Percentiles rank a stretch among this genome's conserved stretches.
These are phyloP conservation scores for Sprattus sprattus DNA, from an alignment of 2,113 vertebrate genomes.

Conservation along the genomic window DNA sequence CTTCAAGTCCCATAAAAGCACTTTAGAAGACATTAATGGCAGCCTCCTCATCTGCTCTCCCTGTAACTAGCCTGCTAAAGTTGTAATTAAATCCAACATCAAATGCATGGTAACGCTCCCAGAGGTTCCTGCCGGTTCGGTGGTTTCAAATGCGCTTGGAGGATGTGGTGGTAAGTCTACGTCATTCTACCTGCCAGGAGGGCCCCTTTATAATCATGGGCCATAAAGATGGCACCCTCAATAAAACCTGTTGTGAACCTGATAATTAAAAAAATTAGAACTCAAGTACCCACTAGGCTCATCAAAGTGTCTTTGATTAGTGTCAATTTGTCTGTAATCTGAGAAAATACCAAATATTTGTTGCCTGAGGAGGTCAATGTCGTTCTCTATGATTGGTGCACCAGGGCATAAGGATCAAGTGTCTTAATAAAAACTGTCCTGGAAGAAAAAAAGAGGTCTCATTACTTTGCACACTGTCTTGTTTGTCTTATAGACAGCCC, in stretches of 20 bases:
- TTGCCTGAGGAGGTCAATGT: background rate
- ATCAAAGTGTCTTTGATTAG: background rate
- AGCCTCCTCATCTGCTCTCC: conserved; percentile 45
- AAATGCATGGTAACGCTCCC: conserved; percentile 49
- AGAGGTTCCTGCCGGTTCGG: conserved; percentile 25
- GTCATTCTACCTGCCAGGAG: conserved; percentile 41
- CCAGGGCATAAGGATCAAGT: background rate
- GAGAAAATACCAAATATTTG: background rate
- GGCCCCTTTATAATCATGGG: background rate
- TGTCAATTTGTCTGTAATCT: background rate
- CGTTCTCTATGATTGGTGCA: background rate
- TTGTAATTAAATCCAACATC: conserved; percentile 55
- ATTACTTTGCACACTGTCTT: background rate
- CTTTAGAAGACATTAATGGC: conserved; percentile 44
- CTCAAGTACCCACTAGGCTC: background rate
- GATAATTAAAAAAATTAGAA: conserved; percentile 9
- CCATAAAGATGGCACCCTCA: background rate
- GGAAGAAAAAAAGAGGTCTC: background rate
- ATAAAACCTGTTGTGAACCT: background rate
- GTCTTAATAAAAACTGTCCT: background rate
- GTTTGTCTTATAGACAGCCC: background rate
- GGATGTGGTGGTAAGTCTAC: conserved; percentile 20
- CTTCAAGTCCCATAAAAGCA: conserved; percentile 39
- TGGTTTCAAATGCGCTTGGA: conserved; percentile 22
- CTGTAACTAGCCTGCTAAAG: conserved; percentile 37